Conservation (phyloP, 2,888 invertebrate genomes). For the Drosophila lutescens region DNA sequence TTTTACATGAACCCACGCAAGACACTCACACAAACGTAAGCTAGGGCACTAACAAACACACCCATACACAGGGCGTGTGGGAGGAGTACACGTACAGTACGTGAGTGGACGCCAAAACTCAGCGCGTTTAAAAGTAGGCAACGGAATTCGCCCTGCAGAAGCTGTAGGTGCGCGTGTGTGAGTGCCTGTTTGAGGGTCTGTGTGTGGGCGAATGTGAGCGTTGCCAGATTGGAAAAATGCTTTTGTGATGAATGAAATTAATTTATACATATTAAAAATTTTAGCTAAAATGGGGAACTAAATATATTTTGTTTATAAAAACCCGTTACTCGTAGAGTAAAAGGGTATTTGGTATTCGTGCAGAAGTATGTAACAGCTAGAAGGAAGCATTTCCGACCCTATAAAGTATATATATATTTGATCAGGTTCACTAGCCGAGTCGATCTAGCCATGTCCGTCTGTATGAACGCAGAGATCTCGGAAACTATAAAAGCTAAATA, state of each 20-base stretch:
- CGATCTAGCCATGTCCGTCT: too few species aligned
- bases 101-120: conserved; percentile 50
- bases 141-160: conserved; percentile 42
- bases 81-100: conserved; percentile 9
- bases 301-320: background rate
- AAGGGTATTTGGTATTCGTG: too few species aligned
- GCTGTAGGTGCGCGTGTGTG: conserved; percentile 27
- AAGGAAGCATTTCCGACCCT: too few species aligned
- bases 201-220: conserved; percentile 28
- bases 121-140: conserved; percentile 63
- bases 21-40: conserved; percentile 20
- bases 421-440: too few species aligned
- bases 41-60: conserved; percentile 3
- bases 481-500: too few species aligned
- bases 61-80: conserved; percentile 1
- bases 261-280: too few species aligned
- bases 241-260: background rate
- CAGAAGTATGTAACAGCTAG: too few species aligned
- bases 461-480: too few species aligned
- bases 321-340: too few species aligned
- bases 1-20: conserved; percentile 51
- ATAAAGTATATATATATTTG: too few species aligned
- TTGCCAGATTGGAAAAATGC: conserved; percentile 29
- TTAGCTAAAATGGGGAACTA: background rate
- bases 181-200: conserved; percentile 31